Evolutionary conservation across 2,888 invertebrate species (phyloP).

Genomic region (Caenorhabditis doughertyi): DNA sequence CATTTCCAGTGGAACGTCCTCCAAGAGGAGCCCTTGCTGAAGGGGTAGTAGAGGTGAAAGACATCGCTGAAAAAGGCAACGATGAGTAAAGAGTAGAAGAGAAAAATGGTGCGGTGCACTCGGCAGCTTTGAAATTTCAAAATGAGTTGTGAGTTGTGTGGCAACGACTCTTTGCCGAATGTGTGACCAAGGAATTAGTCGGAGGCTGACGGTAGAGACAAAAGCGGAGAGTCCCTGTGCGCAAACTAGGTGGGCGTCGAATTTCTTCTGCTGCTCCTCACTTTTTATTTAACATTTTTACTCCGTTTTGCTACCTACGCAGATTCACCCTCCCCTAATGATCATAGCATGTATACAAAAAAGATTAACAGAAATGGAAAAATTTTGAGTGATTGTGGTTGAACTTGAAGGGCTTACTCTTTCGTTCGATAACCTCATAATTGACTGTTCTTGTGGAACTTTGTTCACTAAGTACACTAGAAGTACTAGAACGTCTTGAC

Average conservation of each 20-base stretch:
- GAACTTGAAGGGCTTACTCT: conserved; percentile 46
- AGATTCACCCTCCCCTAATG: conserved; percentile 35
- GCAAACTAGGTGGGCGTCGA: conserved; percentile 64
- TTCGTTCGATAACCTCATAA: conserved; percentile 49
- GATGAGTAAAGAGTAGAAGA: conserved; percentile 1
- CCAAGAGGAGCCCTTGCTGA: conserved; percentile 74
- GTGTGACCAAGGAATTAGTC: conserved; percentile 64
- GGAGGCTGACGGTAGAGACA: conserved; percentile 57
- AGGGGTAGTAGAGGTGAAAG: conserved; percentile 68
- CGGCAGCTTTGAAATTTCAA: conserved; percentile 48
- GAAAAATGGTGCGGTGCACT: conserved; percentile 27
- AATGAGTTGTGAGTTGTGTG: conserved; percentile 48
- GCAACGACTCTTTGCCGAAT: conserved; percentile 36
- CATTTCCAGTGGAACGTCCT: conserved; percentile 68
- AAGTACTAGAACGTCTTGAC: conserved; percentile 50
- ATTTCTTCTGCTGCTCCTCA: conserved; percentile 54
- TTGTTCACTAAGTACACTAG: conserved; percentile 41
- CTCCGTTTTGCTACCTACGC: conserved; percentile 29
- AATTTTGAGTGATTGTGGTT: conserved; percentile 38
- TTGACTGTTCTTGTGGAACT: conserved; percentile 44
- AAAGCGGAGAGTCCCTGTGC: conserved; percentile 46
- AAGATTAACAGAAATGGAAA: conserved; percentile 52
- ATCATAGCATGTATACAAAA: conserved; percentile 56
- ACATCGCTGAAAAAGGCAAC: conserved; percentile 68
- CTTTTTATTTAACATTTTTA: conserved; percentile 61